Conservation (phyloP, 2,797 vertebrate species). For the Spondyliosoma cantharus region DNA sequence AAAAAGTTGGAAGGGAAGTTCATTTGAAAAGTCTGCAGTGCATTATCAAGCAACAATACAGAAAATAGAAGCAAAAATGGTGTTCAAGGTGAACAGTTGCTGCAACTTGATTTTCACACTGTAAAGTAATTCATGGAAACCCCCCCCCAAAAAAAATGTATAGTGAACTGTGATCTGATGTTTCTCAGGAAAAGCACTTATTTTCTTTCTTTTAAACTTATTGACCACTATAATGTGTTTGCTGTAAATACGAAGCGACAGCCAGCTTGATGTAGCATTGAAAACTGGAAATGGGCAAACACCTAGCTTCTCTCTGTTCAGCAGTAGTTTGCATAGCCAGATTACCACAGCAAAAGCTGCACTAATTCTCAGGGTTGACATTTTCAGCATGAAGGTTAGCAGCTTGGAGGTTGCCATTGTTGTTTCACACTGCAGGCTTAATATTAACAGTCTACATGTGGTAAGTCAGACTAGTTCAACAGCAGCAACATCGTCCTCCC, state of each 20-base stretch:
- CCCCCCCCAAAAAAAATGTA: no score
- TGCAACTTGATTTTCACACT: background rate
- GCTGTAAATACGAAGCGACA: background rate
- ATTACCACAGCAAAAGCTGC: no score
- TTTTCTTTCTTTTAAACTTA: background rate
- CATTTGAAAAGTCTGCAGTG: background rate
- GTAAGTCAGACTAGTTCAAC: background rate
- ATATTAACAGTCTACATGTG: no score
- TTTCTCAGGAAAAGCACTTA: background rate
- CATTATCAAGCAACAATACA: background rate
- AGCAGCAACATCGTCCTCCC: background rate
- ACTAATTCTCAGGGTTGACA: no score
- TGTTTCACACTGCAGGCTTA: no score
- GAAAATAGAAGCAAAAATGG: background rate
- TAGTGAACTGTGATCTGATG: background rate
- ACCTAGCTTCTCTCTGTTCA: no score
- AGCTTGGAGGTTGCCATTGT: no score
- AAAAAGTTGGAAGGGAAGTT: background rate
- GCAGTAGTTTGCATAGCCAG: no score
- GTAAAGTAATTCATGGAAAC: background rate
- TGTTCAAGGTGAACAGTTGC: slow-evolving; percentile 2
- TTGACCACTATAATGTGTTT: background rate
- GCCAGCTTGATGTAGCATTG: background rate
- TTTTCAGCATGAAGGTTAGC: no score
- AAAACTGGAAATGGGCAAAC: background rate